Conservation (phyloP, 1,140 invertebrate species). For the Musca domestica region DNA sequence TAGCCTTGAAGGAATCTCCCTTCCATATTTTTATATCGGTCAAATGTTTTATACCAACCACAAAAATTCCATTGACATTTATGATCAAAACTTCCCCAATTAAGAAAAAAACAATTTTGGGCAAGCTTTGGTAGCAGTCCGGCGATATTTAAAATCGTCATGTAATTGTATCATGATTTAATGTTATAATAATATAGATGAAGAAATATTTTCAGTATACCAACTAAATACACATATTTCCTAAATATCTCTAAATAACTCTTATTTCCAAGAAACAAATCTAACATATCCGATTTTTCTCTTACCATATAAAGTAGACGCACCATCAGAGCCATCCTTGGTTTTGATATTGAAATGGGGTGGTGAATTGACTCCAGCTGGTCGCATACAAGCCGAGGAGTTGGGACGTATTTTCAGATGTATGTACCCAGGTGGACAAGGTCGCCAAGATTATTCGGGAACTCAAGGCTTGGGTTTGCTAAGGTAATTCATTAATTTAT, state of each 20-base stretch:
- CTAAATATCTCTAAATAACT: background rate
- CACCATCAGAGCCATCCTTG: slow-evolving; percentile 80
- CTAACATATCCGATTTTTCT: background rate
- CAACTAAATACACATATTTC: background rate
- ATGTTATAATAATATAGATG: too few relatives aligned
- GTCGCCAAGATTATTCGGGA: slow-evolving; percentile 69
- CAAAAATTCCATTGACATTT: too few relatives aligned
- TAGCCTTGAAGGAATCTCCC: too few relatives aligned
- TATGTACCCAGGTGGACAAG: slow-evolving; percentile 94
- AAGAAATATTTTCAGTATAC: too few relatives aligned
- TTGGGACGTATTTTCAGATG: slow-evolving; percentile 96
- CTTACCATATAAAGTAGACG: slow-evolving; percentile 60
- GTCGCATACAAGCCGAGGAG: slow-evolving; percentile 95
- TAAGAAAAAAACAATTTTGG: too few relatives aligned
- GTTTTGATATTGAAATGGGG: slow-evolving; percentile 99
- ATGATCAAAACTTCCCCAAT: too few relatives aligned
- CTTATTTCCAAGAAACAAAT: background rate
- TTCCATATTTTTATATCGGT: too few relatives aligned
- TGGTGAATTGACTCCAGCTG: slow-evolving; percentile 97
- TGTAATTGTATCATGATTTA: too few relatives aligned
- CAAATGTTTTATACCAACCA: too few relatives aligned
- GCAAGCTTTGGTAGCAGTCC: too few relatives aligned
- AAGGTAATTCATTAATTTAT: slow-evolving; percentile 51
- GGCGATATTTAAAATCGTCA: too few relatives aligned
- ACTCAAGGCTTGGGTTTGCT: slow-evolving; percentile 89